Percentiles rank a stretch among this genome's conserved stretches.
Conservation (phyloP, 2,113 vertebrate species). For the Bothrops jararaca region DNA sequence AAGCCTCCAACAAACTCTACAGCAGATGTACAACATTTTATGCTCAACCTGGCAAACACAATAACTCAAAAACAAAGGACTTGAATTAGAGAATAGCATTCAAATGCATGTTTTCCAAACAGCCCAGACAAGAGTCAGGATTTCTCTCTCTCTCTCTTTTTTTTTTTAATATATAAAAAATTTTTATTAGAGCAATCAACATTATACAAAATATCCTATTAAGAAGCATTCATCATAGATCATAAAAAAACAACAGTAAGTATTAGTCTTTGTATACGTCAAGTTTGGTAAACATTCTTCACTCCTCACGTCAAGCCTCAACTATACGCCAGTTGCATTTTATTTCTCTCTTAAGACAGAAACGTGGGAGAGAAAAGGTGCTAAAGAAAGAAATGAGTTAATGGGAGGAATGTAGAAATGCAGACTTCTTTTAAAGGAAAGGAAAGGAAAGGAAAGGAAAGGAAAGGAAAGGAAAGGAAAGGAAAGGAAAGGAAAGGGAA, state of each 20-base stretch:
- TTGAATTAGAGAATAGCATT: conserved; percentile 97
- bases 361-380: conserved; percentile 85
- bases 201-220: too few relatives aligned
- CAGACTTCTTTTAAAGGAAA: conserved; percentile 81
- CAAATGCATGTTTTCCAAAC: conserved; percentile 99
- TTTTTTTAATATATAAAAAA: too few relatives aligned
- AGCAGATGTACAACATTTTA: conserved; percentile 99
- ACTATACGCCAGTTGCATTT: too few relatives aligned
- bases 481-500: conserved; percentile 70
- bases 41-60: conserved; percentile 99
- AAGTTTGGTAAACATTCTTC: too few relatives aligned
- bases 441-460: too few relatives aligned
- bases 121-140: conserved; percentile 92
- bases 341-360: conserved; percentile 86
- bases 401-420: conserved; percentile 41
- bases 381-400: conserved; percentile 77
- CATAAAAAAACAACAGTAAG: too few relatives aligned
- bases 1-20: conserved; percentile 91
- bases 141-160: too few relatives aligned
- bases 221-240: too few relatives aligned
- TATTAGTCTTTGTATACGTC: too few relatives aligned
- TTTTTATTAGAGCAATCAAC: too few relatives aligned
- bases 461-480: conserved; percentile 66
- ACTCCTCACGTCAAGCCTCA: too few relatives aligned
- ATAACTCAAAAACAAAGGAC: conserved; percentile 94